Evolutionary conservation across 1,140 invertebrate species (phyloP).

Genomic region (Calliphora vicina): DNA sequence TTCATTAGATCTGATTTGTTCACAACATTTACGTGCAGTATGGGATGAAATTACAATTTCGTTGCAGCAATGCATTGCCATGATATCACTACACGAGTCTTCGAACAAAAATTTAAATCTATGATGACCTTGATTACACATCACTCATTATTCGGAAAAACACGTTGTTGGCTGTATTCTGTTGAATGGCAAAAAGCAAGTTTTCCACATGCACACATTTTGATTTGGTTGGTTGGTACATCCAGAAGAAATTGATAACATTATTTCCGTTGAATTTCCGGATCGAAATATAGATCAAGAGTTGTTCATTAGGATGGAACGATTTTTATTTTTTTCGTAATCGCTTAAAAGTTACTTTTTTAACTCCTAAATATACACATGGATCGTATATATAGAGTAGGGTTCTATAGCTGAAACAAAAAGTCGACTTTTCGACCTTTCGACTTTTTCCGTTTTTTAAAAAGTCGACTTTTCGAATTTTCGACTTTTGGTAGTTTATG

Average conservation of each 20-base stretch:
- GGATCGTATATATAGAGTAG: too few species aligned
- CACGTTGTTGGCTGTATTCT: constrained; percentile 62
- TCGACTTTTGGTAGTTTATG: too few species aligned
- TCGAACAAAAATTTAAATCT: constrained; percentile 56
- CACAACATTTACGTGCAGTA: constrained; percentile 65
- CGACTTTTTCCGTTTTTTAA: too few species aligned
- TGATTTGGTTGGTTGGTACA: constrained; percentile 60
- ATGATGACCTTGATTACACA: constrained; percentile 52
- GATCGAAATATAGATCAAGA: constrained; percentile 58
- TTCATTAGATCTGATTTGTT: constrained; percentile 64
- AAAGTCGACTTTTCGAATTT: too few species aligned
- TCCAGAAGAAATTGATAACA: constrained; percentile 63
- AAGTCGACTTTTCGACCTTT: too few species aligned
- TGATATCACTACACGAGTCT: constrained; percentile 58
- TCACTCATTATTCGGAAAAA: constrained; percentile 49
- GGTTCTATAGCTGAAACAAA: too few species aligned
- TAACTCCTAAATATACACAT: too few species aligned
- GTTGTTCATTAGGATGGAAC: too few species aligned
- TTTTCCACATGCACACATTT: constrained; percentile 65
- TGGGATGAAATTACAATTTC: constrained; percentile 61
- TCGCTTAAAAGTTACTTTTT: too few species aligned
- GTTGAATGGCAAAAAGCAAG: constrained; percentile 66
- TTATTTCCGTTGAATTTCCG: constrained; percentile 68
- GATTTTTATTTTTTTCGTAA: too few species aligned
- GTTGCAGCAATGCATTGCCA: constrained; percentile 48